Base-by-base conservation (phyloP, 2,888 invertebrate genomes). In the Odontothrips loti region DNA sequence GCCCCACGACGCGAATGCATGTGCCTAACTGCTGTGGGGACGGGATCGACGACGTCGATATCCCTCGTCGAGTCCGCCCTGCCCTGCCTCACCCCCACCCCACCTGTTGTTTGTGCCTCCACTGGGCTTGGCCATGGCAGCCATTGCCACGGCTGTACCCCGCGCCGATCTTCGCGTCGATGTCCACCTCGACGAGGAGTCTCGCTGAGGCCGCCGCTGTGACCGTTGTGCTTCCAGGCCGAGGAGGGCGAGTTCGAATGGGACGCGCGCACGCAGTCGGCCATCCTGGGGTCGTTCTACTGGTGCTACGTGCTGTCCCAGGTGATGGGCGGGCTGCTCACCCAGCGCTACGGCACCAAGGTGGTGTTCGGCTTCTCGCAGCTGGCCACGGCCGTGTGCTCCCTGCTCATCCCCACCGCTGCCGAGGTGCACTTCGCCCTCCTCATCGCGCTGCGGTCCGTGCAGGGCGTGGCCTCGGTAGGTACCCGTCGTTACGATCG, bases 261-360 rank as follows among this genome's bases (percentile, higher is more conserved):
- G 93, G 90, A 90, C 82, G 88, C 90, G 47, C 86, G 89, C 47
- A 89, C 91, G n/a, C 92, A 92, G 86, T 91, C 92, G 17, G 89
- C 91, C 81, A 91, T 93, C 81, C 86, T 92, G 75, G 89, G 92
- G 80, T 92, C 92, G 1, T 93, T 93, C 86, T 93, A 92, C 86
- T 93, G 93, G 93, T 92, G 92, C 83, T 93, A 93, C 86, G 92
- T 93, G 82, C 87, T 93, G 20, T 92, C 92, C 0, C 93, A 93
- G 88, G 88, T 91, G 20, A 91, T 91, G 43, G 93, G 93, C 20
- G 93, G 93, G 47, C 88, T 92, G 83, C 90, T 93, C 47, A 93
- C 93, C 1, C 93, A 93, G 86, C 89, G 90, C 85, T 90, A 93
- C 85, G 93, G 93, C 81, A 93, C 93, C 23, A 93, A 93, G 86